These are phyloP conservation scores for Paramormyrops kingsleyae DNA, from an alignment of 2,113 vertebrate genomes.

Conservation along the genomic window DNA sequence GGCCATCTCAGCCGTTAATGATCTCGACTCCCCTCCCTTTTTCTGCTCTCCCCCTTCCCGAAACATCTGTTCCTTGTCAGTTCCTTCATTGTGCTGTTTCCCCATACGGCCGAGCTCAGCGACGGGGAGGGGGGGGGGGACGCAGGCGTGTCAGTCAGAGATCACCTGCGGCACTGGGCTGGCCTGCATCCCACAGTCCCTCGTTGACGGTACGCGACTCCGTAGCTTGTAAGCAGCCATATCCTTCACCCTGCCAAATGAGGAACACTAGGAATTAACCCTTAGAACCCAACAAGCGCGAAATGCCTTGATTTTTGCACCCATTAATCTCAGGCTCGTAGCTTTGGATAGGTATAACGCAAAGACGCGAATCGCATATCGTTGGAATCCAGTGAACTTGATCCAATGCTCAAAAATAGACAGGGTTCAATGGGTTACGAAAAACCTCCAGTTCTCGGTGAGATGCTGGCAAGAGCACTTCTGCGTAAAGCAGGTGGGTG, in stretches of 20 bases:
- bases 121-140: neutral
- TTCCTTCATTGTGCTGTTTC: conserved; percentile 1
- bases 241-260: neutral
- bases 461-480: neutral
- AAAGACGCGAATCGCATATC: too few relatives aligned
- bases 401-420: too few relatives aligned
- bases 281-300: too few relatives aligned
- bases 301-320: too few relatives aligned
- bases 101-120: neutral
- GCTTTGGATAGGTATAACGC: too few relatives aligned
- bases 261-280: neutral
- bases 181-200: neutral
- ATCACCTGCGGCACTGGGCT: neutral
- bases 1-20: conserved; percentile 7
- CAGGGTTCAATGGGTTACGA: neutral
- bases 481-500: neutral
- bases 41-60: neutral
- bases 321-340: too few relatives aligned
- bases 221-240: neutral
- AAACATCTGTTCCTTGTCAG: conserved; percentile 24
- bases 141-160: neutral
- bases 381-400: too few relatives aligned
- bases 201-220: neutral
- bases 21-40: neutral
- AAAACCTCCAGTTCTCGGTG: neutral